Percentiles rank a stretch among this genome's conserved stretches.
Conservation (phyloP, 2,888 invertebrate genomes). For the Drosophila anomalata region DNA sequence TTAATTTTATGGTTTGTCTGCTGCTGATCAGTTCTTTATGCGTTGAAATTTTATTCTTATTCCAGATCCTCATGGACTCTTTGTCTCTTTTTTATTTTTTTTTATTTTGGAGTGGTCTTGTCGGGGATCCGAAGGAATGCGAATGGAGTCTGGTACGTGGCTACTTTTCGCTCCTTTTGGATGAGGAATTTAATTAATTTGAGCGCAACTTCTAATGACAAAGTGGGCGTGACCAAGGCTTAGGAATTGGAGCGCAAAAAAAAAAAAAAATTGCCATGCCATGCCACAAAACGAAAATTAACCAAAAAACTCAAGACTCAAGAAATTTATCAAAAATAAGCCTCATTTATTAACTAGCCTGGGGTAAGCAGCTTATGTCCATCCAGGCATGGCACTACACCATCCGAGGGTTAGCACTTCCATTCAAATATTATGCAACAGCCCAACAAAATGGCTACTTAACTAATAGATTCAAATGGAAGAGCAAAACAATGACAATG, state of each 20-base stretch:
- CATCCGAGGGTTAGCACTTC: slow-evolving; percentile 21
- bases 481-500: slow-evolving; percentile 30
- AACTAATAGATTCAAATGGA: slow-evolving; percentile 61
- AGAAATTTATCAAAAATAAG: slow-evolving; percentile 40
- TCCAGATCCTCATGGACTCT: slow-evolving; percentile 4
- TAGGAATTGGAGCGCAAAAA: slow-evolving; percentile 46
- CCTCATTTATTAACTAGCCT: slow-evolving; percentile 48
- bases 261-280: slow-evolving; percentile 17
- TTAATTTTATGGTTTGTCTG: slow-evolving; percentile 84
- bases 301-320: neutral
- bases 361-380: slow-evolving; percentile 43
- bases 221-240: slow-evolving; percentile 73
- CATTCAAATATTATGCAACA: slow-evolving; percentile 65
- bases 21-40: slow-evolving; percentile 83
- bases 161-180: slow-evolving; percentile 52
- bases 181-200: slow-evolving; percentile 79
- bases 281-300: neutral
- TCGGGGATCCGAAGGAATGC: slow-evolving; percentile 52
- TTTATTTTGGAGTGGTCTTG: slow-evolving; percentile 15
- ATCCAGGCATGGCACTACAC: slow-evolving; percentile 5
- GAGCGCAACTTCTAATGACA: slow-evolving; percentile 71
- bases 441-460: slow-evolving; percentile 80
- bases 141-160: slow-evolving; percentile 57
- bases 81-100: slow-evolving; percentile 29
- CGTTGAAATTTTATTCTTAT: slow-evolving; percentile 70